These are phyloP conservation scores for Cairina moschata DNA, from an alignment of 2,113 vertebrate genomes.

Conservation along the genomic window DNA sequence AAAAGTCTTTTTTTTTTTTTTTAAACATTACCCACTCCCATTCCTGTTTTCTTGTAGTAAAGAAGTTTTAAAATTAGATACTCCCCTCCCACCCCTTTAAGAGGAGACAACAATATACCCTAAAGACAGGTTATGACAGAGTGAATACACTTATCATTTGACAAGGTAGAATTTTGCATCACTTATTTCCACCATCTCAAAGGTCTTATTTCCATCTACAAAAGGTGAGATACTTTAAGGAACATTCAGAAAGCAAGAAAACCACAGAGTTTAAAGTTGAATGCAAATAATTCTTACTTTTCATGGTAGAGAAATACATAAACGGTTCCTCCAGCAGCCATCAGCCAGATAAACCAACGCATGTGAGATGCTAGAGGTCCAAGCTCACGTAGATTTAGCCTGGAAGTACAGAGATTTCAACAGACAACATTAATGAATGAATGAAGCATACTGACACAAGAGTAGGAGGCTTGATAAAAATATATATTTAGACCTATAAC, in stretches of 20 bases:
- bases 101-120: not conserved
- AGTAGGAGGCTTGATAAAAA: not conserved
- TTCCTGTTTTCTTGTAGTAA: not conserved
- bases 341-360: conserved; percentile 99
- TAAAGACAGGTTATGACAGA: not conserved
- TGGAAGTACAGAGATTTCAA: conserved; percentile 69
- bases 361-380: conserved; percentile 95
- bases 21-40: not conserved
- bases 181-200: conserved; percentile 49
- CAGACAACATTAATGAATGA: conserved; percentile 23
- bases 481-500: not conserved
- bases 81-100: not conserved
- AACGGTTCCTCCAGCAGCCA: conserved; percentile 94
- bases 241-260: not conserved
- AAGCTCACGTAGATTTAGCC: conserved; percentile 97
- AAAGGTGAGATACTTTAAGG: not conserved
- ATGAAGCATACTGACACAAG: not conserved
- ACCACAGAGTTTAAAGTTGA: not conserved
- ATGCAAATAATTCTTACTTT: conserved; percentile 83
- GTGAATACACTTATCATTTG: not conserved
- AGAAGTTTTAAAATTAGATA: not conserved
- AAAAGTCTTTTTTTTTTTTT: not conserved
- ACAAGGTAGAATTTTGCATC: not conserved
- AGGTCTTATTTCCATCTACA: not conserved
- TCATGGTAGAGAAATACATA: conserved; percentile 99